Evolutionary conservation across 2,888 invertebrate species (phyloP), one percentile per base, ranked within the genome.

Genomic region (Campaea margaritaria): DNA sequence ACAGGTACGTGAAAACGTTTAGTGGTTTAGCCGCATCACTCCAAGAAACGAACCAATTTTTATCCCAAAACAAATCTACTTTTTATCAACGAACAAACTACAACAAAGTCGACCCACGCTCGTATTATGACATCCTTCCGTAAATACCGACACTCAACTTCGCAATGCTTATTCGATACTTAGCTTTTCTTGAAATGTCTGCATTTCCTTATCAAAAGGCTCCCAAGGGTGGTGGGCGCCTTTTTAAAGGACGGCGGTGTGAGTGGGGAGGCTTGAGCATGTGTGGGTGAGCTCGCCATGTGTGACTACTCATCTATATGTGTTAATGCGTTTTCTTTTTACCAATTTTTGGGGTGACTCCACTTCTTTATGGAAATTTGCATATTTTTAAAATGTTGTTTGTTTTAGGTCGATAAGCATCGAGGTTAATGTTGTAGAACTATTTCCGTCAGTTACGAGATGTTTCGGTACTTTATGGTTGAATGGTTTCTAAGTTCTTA

Each of bases 321-420:
- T 91, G 92, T 90, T 92, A 92, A 92, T 92, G 91, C 90, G 91
- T 91, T 92, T 92, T 92, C 91, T 92, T 92, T 92, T 92, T 92
- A 92, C 90, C 91, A 92, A 92, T 90, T 90, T 91, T 84, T 86
- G 74, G 78, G 84, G 86, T 86, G 86, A 76, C 87, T 73, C 72
- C 66, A 52, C 63, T 65, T 71, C 63, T 16, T 57, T 45, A 55
- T 42, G 31, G 56, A 61, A 69, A 69, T 67, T 69, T 67, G 62
- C 66, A 70, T 66, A 67, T 67, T 65, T 65, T 48, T 43, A 58
- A 55, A 60, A 58, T 48, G 56, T 60, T 21, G 39, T 58, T 54
- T 60, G 55, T 58, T 58, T 62, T 58, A 55, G 41, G 41, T 8
- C 31, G 58, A 59, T 55, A 50, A 56, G 34, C 51, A 59, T 58